phyloP scores from a whole-genome alignment of 2,888 invertebrate species.

The Tromatobia lineatoria region DNA sequence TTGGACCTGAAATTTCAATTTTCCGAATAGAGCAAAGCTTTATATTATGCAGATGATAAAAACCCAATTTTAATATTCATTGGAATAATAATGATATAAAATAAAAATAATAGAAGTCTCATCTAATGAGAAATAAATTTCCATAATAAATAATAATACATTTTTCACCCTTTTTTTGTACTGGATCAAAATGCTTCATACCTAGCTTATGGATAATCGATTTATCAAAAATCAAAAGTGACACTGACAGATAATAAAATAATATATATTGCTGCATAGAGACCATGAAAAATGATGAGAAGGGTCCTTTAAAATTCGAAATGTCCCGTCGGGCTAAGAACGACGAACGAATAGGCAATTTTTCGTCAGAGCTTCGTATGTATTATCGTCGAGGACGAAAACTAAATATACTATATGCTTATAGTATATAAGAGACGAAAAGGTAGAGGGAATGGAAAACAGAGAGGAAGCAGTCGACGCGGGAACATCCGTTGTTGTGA shows the following conservation, averaged over 20 bases:
- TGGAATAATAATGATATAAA: no score
- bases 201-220: no score
- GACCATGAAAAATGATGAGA: neutral
- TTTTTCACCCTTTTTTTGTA: no score
- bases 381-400: slow-evolving; percentile 56
- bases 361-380: slow-evolving; percentile 58
- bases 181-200: no score
- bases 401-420: slow-evolving; percentile 28
- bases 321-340: slow-evolving; percentile 29
- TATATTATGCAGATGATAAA: no score
- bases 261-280: neutral
- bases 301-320: slow-evolving; percentile 55
- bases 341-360: slow-evolving; percentile 64
- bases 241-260: neutral
- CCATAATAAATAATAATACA: no score
- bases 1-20: no score
- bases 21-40: no score
- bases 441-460: slow-evolving; percentile 32
- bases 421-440: slow-evolving; percentile 13
- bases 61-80: no score
- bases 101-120: no score
- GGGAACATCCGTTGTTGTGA: slow-evolving; percentile 73
- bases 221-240: neutral
- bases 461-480: slow-evolving; percentile 53
- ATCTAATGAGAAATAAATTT: no score